Conservation (phyloP, 2,113 vertebrate genomes). For the Rana temporaria region DNA sequence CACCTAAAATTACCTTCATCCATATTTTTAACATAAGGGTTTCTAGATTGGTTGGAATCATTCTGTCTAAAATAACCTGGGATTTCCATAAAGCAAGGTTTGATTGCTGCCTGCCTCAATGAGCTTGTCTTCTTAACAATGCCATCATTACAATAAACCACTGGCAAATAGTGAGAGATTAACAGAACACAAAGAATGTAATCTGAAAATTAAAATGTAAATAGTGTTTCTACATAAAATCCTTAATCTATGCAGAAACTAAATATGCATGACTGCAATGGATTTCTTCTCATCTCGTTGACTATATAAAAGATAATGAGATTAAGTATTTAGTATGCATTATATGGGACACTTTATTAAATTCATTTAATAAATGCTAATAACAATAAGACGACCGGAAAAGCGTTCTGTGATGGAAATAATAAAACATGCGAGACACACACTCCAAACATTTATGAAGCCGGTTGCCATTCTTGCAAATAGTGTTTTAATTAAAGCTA, state of each 20-base stretch:
- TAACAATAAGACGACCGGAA: background rate
- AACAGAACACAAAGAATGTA: conserved; percentile 8
- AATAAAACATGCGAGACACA: background rate
- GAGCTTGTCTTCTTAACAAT: conserved; percentile 4
- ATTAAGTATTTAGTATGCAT: conserved; percentile 45
- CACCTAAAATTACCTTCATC: too few species aligned
- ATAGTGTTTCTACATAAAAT: conserved; percentile 22
- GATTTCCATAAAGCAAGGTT: background rate
- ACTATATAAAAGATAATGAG: conserved; percentile 36
- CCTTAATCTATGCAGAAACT: conserved; percentile 7
- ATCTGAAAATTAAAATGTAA: conserved; percentile 55
- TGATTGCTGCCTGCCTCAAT: conserved; percentile 22
- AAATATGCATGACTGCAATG: conserved; percentile 21
- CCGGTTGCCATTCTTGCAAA: background rate
- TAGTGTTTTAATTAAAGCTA: conserved; percentile 27
- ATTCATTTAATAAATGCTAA: conserved; percentile 47
- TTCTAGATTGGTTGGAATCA: too few species aligned
- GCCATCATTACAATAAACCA: background rate
- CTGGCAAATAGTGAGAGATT: conserved; percentile 22
- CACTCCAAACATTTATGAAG: background rate
- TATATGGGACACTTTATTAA: conserved; percentile 47
- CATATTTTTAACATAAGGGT: too few species aligned
- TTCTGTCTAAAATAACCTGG: too few species aligned
- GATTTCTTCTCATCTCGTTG: background rate
- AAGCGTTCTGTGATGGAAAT: background rate